Percentiles rank a stretch among this genome's conserved stretches.
These are phyloP conservation scores for Deroplatys truncata DNA, from an alignment of 2,888 invertebrate genomes.

Conservation along the genomic window DNA sequence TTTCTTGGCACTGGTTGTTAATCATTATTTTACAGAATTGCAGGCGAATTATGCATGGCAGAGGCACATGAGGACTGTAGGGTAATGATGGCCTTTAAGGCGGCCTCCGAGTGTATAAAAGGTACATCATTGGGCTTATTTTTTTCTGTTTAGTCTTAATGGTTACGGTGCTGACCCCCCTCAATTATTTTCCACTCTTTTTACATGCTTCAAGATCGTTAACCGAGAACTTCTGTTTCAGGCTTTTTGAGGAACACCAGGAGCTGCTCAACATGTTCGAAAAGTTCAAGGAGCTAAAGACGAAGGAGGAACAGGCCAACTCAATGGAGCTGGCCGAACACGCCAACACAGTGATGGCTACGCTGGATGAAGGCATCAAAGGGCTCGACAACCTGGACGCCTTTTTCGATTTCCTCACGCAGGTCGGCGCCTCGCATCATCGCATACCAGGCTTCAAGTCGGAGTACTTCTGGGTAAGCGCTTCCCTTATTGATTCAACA, in stretches of 20 bases:
- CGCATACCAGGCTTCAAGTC: constrained; percentile 82
- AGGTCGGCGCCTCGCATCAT: constrained; percentile 78
- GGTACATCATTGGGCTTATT: too few species aligned
- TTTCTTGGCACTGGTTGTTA: too few species aligned
- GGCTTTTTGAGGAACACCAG: constrained; percentile 81
- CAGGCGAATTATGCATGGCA: too few species aligned
- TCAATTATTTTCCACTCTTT: too few species aligned
- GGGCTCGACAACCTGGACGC: constrained; percentile 80
- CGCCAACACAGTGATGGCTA: constrained; percentile 84
- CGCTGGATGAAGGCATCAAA: constrained; percentile 83
- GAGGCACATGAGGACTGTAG: too few species aligned
- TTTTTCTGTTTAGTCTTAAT: too few species aligned
- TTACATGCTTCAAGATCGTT: background rate
- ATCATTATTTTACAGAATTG: too few species aligned
- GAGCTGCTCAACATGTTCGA: constrained; percentile 75
- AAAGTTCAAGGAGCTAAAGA: constrained; percentile 73
- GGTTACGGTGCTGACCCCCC: too few species aligned
- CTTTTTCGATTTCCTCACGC: constrained; percentile 76
- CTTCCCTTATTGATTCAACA: constrained; percentile 1
- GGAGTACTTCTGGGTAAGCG: constrained; percentile 82
- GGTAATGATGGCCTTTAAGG: too few species aligned
- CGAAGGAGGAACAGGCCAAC: constrained; percentile 74
- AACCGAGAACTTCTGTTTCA: constrained; percentile 44
- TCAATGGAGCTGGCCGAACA: constrained; percentile 82
- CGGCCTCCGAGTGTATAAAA: too few species aligned